phyloP scores from a whole-genome alignment of 2,797 vertebrate species.

The Tympanoctomys barrerae region DNA sequence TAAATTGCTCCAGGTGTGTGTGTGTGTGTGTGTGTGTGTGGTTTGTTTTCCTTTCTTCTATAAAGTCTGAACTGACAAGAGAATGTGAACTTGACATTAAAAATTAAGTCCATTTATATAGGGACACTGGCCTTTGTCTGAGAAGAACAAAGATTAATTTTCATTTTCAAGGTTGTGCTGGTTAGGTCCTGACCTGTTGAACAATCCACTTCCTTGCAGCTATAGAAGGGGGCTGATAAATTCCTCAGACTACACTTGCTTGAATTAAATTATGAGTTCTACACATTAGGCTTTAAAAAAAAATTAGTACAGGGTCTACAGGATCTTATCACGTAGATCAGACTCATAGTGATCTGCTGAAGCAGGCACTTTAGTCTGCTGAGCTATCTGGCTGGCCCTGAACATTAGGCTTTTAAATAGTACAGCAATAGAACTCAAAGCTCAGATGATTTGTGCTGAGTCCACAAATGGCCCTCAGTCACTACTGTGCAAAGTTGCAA shows the following conservation, averaged over 20 bases:
- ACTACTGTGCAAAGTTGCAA: neutral
- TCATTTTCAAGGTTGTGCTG: neutral
- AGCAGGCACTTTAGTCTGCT: no score
- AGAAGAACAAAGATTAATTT: neutral
- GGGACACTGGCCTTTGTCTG: neutral
- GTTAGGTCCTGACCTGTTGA: neutral
- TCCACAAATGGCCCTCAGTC: neutral
- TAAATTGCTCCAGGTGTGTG: neutral
- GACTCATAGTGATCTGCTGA: no score
- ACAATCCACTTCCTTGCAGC: neutral
- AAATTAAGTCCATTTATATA: neutral
- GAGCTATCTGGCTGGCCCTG: neutral
- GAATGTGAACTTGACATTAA: neutral
- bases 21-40: neutral
- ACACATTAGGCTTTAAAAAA: neutral
- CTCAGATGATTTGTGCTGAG: neutral
- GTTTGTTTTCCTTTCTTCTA: neutral
- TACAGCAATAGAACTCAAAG: neutral
- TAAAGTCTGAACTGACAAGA: neutral
- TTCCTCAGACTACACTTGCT: neutral
- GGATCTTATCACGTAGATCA: no score
- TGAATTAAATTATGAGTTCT: slow-evolving; percentile 1
- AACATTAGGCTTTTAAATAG: neutral
- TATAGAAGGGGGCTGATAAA: neutral
- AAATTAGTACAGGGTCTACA: no score